Conservation (phyloP, 1,140 invertebrate genomes). For the Scaptomyza montana region DNA sequence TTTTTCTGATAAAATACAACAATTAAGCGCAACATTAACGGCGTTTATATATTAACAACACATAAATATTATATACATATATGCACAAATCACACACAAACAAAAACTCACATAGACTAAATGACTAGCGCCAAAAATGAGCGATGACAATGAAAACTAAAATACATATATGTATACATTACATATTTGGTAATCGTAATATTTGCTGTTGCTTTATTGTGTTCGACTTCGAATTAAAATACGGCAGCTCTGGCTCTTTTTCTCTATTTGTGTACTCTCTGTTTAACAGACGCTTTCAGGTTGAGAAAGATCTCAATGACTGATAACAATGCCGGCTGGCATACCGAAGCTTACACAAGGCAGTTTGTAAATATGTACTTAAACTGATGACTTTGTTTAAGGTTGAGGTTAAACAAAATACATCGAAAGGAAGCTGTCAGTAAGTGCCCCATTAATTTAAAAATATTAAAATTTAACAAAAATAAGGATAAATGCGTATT, state of each 20-base stretch:
- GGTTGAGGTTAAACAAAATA: too few relatives aligned
- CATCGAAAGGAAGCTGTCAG: too few relatives aligned
- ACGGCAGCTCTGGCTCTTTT: slow-evolving; percentile 2
- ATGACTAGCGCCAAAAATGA: slow-evolving; percentile 45
- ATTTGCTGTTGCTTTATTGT: slow-evolving; percentile 25
- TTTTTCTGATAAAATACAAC: slow-evolving; percentile 66
- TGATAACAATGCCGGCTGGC: slow-evolving; percentile 46
- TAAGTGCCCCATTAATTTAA: too few relatives aligned
- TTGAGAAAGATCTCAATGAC: slow-evolving; percentile 48
- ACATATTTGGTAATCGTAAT: slow-evolving; percentile 45
- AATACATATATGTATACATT: slow-evolving; percentile 9
- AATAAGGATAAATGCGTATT: too few relatives aligned
- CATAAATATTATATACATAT: too few relatives aligned
- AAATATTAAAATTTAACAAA: too few relatives aligned
- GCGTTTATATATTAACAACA: slow-evolving; percentile 48
- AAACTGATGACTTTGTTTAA: slow-evolving; percentile 2
- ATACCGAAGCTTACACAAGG: slow-evolving; percentile 13
- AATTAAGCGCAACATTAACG: slow-evolving; percentile 66
- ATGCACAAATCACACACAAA: slow-evolving; percentile 12
- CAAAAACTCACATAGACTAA: slow-evolving; percentile 1
- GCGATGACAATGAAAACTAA: slow-evolving; percentile 43
- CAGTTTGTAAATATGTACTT: slow-evolving; percentile 5
- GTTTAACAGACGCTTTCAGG: slow-evolving; percentile 16
- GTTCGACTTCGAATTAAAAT: slow-evolving; percentile 7
- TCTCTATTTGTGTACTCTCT: slow-evolving; percentile 11